Conservation (phyloP, 2,797 vertebrate genomes). For the Streptopelia turtur region DNA sequence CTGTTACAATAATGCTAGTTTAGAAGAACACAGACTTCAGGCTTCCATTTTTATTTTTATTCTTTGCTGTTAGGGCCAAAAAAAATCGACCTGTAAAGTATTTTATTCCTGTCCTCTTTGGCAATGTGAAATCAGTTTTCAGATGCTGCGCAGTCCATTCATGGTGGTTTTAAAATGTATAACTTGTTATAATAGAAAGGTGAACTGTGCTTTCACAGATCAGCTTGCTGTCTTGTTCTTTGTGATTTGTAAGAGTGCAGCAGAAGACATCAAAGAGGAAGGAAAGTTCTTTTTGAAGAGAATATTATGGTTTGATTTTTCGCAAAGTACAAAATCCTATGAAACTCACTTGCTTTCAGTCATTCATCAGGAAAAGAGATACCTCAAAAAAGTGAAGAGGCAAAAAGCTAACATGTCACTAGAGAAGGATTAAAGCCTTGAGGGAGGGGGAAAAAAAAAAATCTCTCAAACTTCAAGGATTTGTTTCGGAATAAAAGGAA, state of each 20-base stretch:
- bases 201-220: background rate
- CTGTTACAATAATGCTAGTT: background rate
- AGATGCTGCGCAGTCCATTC: background rate
- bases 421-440: background rate
- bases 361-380: background rate
- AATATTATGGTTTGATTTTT: background rate
- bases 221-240: background rate
- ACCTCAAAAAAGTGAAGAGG: background rate
- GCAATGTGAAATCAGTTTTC: background rate
- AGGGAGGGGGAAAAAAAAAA: fast-evolving
- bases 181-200: background rate
- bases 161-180: background rate
- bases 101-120: background rate
- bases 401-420: background rate
- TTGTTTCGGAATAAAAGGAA: background rate
- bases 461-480: background rate
- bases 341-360: background rate
- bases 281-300: background rate
- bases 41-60: background rate
- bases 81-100: background rate
- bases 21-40: background rate
- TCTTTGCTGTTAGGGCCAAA: background rate
- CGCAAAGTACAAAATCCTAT: background rate
- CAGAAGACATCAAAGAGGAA: background rate
- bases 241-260: background rate